These are phyloP conservation scores for Callyntrura guangdongensis DNA, from an alignment of 2,888 invertebrate genomes.

Conservation along the genomic window DNA sequence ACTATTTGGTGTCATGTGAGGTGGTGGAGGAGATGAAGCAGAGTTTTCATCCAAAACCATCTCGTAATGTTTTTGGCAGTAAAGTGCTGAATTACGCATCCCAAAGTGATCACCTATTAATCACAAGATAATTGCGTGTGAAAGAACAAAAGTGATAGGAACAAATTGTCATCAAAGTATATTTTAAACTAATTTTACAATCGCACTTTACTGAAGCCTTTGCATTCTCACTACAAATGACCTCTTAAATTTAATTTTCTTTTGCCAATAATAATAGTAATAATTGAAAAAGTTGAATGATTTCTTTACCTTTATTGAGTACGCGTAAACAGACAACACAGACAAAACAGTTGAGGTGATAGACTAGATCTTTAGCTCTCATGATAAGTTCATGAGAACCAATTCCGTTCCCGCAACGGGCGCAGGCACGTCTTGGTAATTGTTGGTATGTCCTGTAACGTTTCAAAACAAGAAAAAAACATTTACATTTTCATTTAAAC, in stretches of 20 bases:
- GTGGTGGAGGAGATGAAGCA: conserved; percentile 81
- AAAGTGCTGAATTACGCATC: conserved; percentile 92
- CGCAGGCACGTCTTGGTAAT: conserved; percentile 90
- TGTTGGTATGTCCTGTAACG: conserved; percentile 92
- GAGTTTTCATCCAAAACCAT: conserved; percentile 86
- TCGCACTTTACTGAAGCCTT: too few relatives aligned
- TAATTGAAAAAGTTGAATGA: background rate
- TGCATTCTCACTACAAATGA: too few relatives aligned
- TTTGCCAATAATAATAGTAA: too few relatives aligned
- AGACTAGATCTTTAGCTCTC: conserved; percentile 94
- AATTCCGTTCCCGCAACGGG: conserved; percentile 94
- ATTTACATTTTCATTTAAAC: background rate
- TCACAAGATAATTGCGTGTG: conserved; percentile 16
- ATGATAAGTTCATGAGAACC: conserved; percentile 96
- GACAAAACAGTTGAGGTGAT: conserved; percentile 96
- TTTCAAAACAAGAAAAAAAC: conserved; percentile 65
- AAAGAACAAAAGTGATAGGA: conserved; percentile 16
- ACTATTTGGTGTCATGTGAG: conserved; percentile 81
- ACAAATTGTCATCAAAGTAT: too few relatives aligned
- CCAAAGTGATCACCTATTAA: conserved; percentile 94
- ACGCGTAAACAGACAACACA: conserved; percentile 94
- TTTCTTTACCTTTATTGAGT: conserved; percentile 89
- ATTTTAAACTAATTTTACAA: background rate
- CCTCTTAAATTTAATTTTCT: too few relatives aligned
- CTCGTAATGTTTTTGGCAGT: conserved; percentile 90